These are phyloP conservation scores for Glaucopsyche alexis DNA, from an alignment of 2,888 invertebrate genomes.

Conservation along the genomic window DNA sequence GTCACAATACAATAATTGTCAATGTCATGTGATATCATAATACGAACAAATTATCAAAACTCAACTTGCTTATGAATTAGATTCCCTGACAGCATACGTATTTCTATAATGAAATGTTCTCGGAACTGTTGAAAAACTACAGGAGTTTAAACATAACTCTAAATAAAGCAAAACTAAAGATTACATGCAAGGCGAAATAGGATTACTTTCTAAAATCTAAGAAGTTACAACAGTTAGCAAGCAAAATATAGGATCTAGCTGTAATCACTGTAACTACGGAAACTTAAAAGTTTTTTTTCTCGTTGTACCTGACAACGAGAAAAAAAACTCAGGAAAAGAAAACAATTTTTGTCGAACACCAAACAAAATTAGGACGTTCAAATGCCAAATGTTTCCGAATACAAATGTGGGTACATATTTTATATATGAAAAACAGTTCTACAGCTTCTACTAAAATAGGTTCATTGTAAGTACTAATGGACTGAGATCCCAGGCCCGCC, in stretches of 20 bases:
- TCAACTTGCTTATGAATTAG: no score
- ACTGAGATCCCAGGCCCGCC: no score
- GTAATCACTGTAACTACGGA: not conserved
- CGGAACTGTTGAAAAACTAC: not conserved
- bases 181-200: not conserved
- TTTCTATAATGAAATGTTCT: no score
- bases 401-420: not conserved
- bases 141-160: not conserved
- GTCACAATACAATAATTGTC: no score
- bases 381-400: constrained; percentile 13
- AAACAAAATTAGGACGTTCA: not conserved
- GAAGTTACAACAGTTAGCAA: not conserved
- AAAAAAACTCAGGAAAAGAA: not conserved
- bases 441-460: not conserved
- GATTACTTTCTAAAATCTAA: constrained; percentile 18
- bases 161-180: constrained; percentile 12
- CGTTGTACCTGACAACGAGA: no score
- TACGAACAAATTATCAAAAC: no score
- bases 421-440: not conserved
- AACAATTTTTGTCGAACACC: not conserved
- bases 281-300: not conserved
- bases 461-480: not conserved
- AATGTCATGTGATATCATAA: no score
- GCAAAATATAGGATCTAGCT: constrained; percentile 9
- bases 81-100: no score